Evolutionary conservation across 2,113 vertebrate genomes (phyloP).

Genomic region (Indicator indicator): DNA sequence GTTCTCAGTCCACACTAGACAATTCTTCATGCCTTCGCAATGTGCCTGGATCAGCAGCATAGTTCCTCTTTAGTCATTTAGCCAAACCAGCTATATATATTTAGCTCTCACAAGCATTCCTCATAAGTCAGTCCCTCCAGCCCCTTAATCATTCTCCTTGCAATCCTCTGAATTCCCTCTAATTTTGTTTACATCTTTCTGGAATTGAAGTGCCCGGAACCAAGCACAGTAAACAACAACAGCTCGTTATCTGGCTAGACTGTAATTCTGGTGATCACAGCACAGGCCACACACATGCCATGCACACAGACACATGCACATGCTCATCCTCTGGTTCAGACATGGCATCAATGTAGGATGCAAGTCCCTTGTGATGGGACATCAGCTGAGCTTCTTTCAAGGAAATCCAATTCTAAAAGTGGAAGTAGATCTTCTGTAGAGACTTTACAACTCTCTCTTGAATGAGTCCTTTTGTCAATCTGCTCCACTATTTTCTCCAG

Average conservation of each 20-base stretch:
- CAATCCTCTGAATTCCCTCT: slow-evolving; percentile 73
- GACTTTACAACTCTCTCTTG: neutral
- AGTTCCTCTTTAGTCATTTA: slow-evolving; percentile 62
- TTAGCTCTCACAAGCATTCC: slow-evolving; percentile 62
- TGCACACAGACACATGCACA: neutral
- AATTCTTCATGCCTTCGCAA: slow-evolving; percentile 38
- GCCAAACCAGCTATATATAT: slow-evolving; percentile 61
- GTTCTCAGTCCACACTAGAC: slow-evolving; percentile 3
- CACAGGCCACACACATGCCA: neutral
- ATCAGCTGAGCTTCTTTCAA: neutral
- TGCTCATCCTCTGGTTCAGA: neutral
- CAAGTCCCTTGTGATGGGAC: fast-evolving
- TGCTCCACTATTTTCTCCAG: neutral
- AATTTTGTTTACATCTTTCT: slow-evolving; percentile 76
- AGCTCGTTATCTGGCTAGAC: slow-evolving; percentile 70
- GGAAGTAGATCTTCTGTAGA: neutral
- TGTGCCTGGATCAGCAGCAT: slow-evolving; percentile 50
- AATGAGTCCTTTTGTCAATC: neutral
- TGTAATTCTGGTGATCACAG: slow-evolving; percentile 50
- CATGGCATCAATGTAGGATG: fast-evolving
- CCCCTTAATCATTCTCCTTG: slow-evolving; percentile 72
- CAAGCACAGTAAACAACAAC: slow-evolving; percentile 61
- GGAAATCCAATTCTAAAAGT: neutral
- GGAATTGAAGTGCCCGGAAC: slow-evolving; percentile 73
- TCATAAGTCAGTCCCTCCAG: slow-evolving; percentile 70